Conservation (phyloP, 2,888 invertebrate genomes). For the Aporophyla lueneburgensis region DNA sequence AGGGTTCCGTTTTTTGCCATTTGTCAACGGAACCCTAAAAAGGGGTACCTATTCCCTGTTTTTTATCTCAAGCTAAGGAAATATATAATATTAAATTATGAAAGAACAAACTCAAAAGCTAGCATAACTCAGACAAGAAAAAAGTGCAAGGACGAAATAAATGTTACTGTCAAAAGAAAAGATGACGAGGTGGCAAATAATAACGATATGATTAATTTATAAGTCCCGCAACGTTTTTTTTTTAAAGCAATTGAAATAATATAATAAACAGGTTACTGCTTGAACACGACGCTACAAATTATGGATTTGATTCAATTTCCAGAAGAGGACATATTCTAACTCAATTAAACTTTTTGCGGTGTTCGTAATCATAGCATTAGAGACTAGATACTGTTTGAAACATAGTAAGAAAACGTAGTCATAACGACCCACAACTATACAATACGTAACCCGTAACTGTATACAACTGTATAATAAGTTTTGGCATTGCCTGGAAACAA, state of each 20-base stretch:
- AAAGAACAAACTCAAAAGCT: slow-evolving; percentile 13
- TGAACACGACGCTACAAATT: slow-evolving; percentile 13
- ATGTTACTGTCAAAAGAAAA: slow-evolving; percentile 28
- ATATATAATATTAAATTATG: slow-evolving; percentile 19
- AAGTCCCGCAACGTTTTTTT: slow-evolving; percentile 3
- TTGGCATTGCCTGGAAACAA: too few relatives aligned
- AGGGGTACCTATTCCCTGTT: neutral
- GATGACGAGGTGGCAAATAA: slow-evolving; percentile 36
- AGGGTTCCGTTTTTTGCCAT: too few relatives aligned
- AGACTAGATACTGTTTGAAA: neutral
- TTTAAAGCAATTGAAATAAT: neutral
- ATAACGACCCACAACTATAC: neutral
- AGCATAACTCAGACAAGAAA: slow-evolving; percentile 20
- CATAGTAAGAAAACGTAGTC: neutral
- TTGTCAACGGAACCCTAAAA: too few relatives aligned
- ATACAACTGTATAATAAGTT: neutral
- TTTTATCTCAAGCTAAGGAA: neutral
- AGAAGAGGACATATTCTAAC: neutral
- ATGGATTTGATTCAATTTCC: slow-evolving; percentile 20
- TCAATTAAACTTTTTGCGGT: neutral
- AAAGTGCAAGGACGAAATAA: slow-evolving; percentile 38
- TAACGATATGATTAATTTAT: slow-evolving; percentile 31
- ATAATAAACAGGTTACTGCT: slow-evolving; percentile 9
- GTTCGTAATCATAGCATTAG: neutral
- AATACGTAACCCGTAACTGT: neutral